These are phyloP conservation scores for Colletes gigas DNA, from an alignment of 1,140 invertebrate species.

Conservation along the genomic window DNA sequence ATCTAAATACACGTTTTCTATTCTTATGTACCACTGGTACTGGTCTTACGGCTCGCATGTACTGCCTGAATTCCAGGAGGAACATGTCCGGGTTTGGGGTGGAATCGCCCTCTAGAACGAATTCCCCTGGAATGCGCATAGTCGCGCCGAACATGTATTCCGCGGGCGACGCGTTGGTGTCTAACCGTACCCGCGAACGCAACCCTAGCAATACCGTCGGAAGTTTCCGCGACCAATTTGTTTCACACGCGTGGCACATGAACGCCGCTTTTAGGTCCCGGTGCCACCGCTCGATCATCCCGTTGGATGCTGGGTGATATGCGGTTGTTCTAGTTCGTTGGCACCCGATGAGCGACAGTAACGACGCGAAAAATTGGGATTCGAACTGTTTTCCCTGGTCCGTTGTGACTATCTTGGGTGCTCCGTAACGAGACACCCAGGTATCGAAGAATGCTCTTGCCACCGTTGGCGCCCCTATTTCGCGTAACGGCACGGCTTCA, in stretches of 20 bases:
- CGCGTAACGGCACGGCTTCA: not conserved
- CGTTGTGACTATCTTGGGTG: not conserved
- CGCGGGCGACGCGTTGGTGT: not conserved
- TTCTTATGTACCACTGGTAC: too few species aligned
- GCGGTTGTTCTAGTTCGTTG: not conserved
- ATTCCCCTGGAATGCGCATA: too few species aligned
- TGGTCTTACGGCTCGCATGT: too few species aligned
- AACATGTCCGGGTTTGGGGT: too few species aligned
- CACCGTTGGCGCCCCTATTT: not conserved
- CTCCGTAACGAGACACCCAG: not conserved
- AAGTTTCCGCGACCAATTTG: not conserved
- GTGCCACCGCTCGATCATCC: constrained; percentile 14
- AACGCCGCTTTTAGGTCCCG: not conserved
- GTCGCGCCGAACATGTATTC: too few species aligned
- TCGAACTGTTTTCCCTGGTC: constrained; percentile 16
- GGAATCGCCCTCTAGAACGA: too few species aligned
- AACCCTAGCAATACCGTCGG: not conserved
- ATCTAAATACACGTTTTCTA: too few species aligned
- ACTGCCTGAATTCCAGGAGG: too few species aligned
- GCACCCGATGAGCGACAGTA: not conserved
- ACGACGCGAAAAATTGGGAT: not conserved
- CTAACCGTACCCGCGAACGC: too few species aligned
- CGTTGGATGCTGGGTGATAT: not conserved
- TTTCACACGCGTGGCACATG: not conserved
- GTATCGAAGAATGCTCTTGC: not conserved